Evolutionary conservation across 2,113 vertebrate genomes (phyloP).

Genomic region (Mobula hypostoma): DNA sequence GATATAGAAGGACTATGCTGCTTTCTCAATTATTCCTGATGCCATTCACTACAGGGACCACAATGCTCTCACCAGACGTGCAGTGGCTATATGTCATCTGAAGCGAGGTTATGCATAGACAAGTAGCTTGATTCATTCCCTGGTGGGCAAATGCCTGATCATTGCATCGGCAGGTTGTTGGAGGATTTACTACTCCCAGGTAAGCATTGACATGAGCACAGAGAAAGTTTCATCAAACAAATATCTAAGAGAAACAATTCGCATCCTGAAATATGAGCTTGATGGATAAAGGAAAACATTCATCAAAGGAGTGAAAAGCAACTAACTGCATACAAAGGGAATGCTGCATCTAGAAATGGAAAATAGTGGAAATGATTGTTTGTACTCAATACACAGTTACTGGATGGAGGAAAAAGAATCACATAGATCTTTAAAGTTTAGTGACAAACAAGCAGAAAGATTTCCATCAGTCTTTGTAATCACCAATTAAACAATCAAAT

Average conservation of each 20-base stretch:
- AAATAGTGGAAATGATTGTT: background rate
- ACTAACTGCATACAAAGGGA: background rate
- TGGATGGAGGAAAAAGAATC: background rate
- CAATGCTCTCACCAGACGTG: background rate
- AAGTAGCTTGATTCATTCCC: background rate
- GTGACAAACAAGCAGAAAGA: background rate
- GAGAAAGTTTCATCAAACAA: background rate
- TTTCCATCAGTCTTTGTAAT: conserved; percentile 20
- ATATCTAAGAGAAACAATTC: conserved; percentile 24
- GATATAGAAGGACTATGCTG: background rate
- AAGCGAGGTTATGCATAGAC: conserved; percentile 16
- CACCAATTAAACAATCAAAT: conserved; percentile 19
- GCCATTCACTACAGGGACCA: background rate
- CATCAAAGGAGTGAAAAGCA: conserved; percentile 1
- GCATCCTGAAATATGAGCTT: background rate
- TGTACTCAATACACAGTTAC: background rate
- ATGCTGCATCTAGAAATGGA: background rate
- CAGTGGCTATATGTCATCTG: background rate
- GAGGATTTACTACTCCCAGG: conserved; percentile 1
- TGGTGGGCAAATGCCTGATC: background rate
- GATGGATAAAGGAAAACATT: conserved; percentile 22
- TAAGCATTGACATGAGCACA: background rate
- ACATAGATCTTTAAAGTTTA: background rate
- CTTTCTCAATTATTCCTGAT: background rate
- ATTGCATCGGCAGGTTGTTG: background rate